Evolutionary conservation across 2,797 vertebrate genomes (phyloP).

Genomic region (Dallia pectoralis): DNA sequence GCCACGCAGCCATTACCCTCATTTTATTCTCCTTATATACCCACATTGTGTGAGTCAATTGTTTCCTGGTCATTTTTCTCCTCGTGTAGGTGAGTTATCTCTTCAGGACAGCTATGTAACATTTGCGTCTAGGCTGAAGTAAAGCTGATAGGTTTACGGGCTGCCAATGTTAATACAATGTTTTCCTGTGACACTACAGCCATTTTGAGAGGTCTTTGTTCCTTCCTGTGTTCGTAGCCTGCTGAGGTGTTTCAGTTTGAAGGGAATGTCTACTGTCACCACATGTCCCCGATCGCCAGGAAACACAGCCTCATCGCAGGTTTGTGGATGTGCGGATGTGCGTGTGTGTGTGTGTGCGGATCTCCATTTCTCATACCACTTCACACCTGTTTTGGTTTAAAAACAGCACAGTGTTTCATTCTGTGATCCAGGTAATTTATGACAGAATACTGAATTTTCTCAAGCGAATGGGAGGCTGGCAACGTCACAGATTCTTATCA

Average conservation of each 20-base stretch:
- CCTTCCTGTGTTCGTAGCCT: constrained; percentile 64
- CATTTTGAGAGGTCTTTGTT: constrained; percentile 39
- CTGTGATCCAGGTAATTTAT: too few relatives aligned
- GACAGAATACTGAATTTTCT: too few relatives aligned
- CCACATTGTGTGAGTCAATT: not conserved
- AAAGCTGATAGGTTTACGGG: not conserved
- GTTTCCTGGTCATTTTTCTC: too few relatives aligned
- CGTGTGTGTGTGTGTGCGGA: not conserved
- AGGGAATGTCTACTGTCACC: constrained; percentile 91
- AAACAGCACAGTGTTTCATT: too few relatives aligned
- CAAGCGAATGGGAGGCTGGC: too few relatives aligned
- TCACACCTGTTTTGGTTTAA: too few relatives aligned
- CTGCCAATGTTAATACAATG: too few relatives aligned
- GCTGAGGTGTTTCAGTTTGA: constrained; percentile 93
- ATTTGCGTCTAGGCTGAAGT: not conserved
- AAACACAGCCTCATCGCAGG: constrained; percentile 94
- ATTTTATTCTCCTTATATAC: not conserved
- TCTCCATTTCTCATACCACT: too few relatives aligned
- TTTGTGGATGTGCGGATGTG: not conserved
- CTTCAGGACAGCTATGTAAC: not conserved
- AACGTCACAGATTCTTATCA: not conserved
- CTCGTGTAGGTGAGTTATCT: not conserved
- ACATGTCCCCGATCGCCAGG: constrained; percentile 91
- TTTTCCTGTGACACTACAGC: too few relatives aligned
- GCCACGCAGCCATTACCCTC: not conserved